These are phyloP conservation scores for Ciconia nigra DNA, from an alignment of 2,797 vertebrate species.

Conservation along the genomic window DNA sequence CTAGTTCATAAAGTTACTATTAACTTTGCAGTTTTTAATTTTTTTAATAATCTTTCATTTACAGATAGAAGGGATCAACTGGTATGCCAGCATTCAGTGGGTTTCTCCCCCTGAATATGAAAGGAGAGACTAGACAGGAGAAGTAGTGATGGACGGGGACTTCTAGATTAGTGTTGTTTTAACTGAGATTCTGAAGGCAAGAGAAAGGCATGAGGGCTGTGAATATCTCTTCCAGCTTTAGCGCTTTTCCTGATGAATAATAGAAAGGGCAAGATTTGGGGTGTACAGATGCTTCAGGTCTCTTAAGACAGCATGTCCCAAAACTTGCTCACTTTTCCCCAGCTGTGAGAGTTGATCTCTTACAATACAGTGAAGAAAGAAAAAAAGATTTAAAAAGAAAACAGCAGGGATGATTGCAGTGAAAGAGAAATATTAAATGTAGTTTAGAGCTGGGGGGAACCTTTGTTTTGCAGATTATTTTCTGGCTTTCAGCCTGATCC, in stretches of 20 bases:
- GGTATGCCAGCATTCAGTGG: not conserved
- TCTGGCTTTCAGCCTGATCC: conserved; percentile 50
- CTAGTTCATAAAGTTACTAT: not conserved
- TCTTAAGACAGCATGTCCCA: not conserved
- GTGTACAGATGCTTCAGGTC: not conserved
- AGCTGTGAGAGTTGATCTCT: not conserved
- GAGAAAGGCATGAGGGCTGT: not conserved
- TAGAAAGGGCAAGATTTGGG: not conserved
- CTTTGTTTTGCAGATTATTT: conserved; percentile 53
- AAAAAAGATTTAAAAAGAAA: not conserved
- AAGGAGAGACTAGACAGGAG: not conserved
- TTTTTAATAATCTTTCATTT: not conserved
- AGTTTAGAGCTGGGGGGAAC: conserved; percentile 26
- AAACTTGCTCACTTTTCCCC: not conserved
- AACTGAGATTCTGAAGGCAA: not conserved
- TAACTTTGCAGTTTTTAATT: not conserved
- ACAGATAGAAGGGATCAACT: not conserved
- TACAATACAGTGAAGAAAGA: not conserved
- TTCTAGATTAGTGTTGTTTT: not conserved
- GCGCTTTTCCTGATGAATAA: not conserved
- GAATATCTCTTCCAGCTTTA: not conserved
- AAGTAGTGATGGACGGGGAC: not conserved
- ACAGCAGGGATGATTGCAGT: not conserved
- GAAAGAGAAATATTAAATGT: conserved; percentile 23
- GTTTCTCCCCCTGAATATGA: not conserved